Evolutionary conservation across 2,797 vertebrate genomes (phyloP), one percentile per base, ranked within the genome.

Genomic region (Acanthurus lineatus): DNA sequence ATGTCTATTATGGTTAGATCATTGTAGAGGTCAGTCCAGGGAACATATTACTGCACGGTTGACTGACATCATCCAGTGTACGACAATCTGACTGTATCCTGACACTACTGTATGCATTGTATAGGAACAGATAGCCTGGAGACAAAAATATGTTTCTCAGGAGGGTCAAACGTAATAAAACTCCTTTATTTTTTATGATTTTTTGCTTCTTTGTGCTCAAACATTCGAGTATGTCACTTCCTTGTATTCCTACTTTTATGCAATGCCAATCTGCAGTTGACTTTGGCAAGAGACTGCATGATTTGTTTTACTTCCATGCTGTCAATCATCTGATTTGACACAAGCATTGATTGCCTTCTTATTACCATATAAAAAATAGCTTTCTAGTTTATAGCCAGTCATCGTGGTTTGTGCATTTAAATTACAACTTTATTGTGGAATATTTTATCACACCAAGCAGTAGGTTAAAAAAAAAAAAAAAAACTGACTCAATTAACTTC

Each of bases 1-100:
- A 58, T 73, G 74, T 81, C 83, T 56, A 57, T 84, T 71, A 83
- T 89, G 44, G 53, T 79, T 51, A 69, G 77, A 86, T 86, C 65
- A 73, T 70, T 84, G 53, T 69, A 42, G 73, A 69, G 83, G 83
- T 85, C 88, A 86, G 69, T 70, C 69, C 61, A 51, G 66, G 52
- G 54, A 83, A 75, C 66, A 57, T 44, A 69, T 84, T 69, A 77
- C 32, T 60, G 28, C 72, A 80, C 19, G 64, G 60, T 49, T 63
- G 63, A 81, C 47, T 72, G 63, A 52, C 69, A 67, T 76, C 35
- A 76, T 9, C 45, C 81, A 78, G 68, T 58, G 49, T 60, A 52
- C 58, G 63, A 42, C 49, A 45, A 73, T 66, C 28, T 47, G 20
- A 66, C 53, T 61, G 52, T 54, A 61, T 48, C 66, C 20, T 62